Evolutionary conservation across 2,888 invertebrate genomes (phyloP), one percentile per base, ranked within the genome.

Genomic region (Siphonodentalium dalli): DNA sequence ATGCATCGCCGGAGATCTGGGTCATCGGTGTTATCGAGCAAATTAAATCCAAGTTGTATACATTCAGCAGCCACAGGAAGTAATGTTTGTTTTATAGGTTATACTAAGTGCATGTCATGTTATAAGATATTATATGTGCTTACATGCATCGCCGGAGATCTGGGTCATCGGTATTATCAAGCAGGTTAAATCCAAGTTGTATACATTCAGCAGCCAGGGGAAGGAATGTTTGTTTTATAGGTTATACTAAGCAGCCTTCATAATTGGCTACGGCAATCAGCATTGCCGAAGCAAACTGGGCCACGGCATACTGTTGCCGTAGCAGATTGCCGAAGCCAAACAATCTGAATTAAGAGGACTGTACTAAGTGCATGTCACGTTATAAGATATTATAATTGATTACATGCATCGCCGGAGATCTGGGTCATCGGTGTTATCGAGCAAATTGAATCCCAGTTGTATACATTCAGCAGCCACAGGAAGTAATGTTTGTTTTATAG

Each of bases 1-100:
- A 88, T 84, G 66, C 87, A 86, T 75, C 89, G 87, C 28, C 87
- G 85, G 20, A 90, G 84, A 75, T 91, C 90, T 2, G 91, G 90
- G 81, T 91, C 91, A 63, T 87, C 85, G 26, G 79, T 75, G 2
- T 86, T 85, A 41, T 85, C 83, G 26, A 91, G 78, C 41, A 90
- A 83, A 60, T 83, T 84, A 40, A 91, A 75, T 1, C 88, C 88
- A 65, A 89, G 84, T 54, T 86, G 84, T 60, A 90, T 84, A 39
- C 88, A 88, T 66, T 89, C 88, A 40, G 84, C 83, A 18, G 89
- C 87, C 42, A 90, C 79, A 0, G 89, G 88, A 62, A 86, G 83
- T 68, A 90, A 90, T 70, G 87, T 86, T 44, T 88, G n/a, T n/a
- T n/a, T n/a, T n/a, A n/a, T n/a, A n/a, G n/a, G n/a, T n/a, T n/a